Evolutionary conservation across 2,113 vertebrate genomes (phyloP), one percentile per base, ranked within the genome.

Genomic region (Xiphophorus maculatus): DNA sequence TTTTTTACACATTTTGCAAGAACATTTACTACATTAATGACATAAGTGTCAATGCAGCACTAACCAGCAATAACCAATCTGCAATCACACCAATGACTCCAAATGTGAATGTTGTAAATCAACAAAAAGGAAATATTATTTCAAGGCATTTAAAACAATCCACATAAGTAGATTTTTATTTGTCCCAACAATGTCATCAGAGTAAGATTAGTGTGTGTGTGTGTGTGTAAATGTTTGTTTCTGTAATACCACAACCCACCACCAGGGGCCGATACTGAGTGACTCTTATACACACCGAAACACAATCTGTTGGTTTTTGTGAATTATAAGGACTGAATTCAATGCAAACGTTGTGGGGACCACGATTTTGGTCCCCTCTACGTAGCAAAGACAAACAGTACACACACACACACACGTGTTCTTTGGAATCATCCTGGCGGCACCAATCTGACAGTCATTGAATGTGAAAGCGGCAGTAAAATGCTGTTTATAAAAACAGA

Each of bases 401-500:
- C 11, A 62, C 19, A 22, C 5, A 35, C 35, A 35, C 35, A 35
- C 35, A 12, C 37, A 37, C 37, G 19, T 25, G 32, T 11, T 3
- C 9, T 14, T 29, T 9, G 14, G 14, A 13, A 13, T 66, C 29
- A 51, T 22, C 1, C 15, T 4, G 32, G 28, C 10, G 12, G 17
- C 1, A 42, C 19, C 12, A 66, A 17, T 33, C 29, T 10, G 13
- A 48, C 25, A 71, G 28, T 58, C 70, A 19, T 29, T 25, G 4
- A 4, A 27, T 33, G 1, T 19, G 11, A 73, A 71, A 6, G 25
- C 61, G 37, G 30, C 30, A 15, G 28, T 25, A 30, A 69, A 68
- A 82, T 17, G 27, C 30, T 58, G 35, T 44, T 74, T 32, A 19
- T 30, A 12, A 28, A 40, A 27, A 54, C 29, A 66, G 69, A 82